Conservation (phyloP, 2,888 invertebrate species). For the Microchrysa polita region DNA sequence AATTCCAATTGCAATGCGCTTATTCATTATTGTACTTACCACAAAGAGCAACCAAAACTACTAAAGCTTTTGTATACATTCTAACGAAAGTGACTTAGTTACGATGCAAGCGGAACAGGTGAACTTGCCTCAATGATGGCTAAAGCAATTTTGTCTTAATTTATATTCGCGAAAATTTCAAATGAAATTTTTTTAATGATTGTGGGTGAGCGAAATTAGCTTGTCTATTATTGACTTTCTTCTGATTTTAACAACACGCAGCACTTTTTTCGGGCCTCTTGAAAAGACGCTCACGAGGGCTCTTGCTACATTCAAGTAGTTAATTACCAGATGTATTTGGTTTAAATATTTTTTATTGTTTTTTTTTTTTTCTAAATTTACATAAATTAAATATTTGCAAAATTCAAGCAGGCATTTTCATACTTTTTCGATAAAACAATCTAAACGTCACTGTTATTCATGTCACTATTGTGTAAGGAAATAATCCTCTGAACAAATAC, state of each 20-base stretch:
- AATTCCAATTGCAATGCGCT: background rate
- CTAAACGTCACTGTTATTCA: too few species aligned
- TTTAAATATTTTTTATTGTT: too few species aligned
- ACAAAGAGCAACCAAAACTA: conserved; percentile 19
- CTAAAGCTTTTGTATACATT: conserved; percentile 17
- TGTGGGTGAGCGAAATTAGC: conserved; percentile 17
- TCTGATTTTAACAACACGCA: too few species aligned
- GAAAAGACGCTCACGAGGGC: background rate
- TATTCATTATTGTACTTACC: conserved; percentile 13
- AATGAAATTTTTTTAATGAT: background rate
- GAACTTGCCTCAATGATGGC: conserved; percentile 20
- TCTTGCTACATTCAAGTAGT: background rate
- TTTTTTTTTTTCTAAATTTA: too few species aligned
- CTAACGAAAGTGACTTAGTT: conserved; percentile 8
- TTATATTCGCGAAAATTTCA: conserved; percentile 8
- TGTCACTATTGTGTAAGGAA: background rate
- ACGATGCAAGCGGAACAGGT: conserved; percentile 23
- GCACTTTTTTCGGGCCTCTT: too few species aligned
- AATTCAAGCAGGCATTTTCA: too few species aligned
- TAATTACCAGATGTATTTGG: background rate
- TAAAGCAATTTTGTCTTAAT: background rate
- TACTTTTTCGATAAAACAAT: too few species aligned
- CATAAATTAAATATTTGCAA: background rate
- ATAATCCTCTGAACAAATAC: background rate
- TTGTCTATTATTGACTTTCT: background rate